Evolutionary conservation across 1,140 invertebrate species (phyloP).

Genomic region (Geopemphigus sp.): DNA sequence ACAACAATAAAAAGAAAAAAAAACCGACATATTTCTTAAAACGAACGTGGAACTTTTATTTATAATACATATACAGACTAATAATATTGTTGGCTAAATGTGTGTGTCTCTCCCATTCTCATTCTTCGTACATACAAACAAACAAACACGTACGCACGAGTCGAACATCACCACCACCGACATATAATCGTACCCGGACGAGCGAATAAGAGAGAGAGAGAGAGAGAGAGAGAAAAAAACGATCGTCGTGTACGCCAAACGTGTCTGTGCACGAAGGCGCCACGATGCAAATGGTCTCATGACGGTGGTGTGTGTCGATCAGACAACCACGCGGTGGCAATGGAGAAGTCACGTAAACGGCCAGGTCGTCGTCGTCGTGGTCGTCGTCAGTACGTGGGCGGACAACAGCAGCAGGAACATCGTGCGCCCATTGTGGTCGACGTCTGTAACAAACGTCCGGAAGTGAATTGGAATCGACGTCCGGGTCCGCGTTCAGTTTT

Average conservation of each 20-base stretch:
- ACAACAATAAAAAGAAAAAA: slow-evolving; percentile 5
- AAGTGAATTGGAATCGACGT: too few species aligned
- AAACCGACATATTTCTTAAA: slow-evolving; percentile 38
- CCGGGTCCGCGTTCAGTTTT: too few species aligned
- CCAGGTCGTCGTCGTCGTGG: too few species aligned
- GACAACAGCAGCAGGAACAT: slow-evolving; percentile 10
- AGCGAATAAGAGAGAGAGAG: not conserved
- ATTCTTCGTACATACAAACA: not conserved
- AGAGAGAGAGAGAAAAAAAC: too few species aligned
- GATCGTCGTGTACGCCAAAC: not conserved
- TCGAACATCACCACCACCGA: too few species aligned
- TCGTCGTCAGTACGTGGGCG: not conserved
- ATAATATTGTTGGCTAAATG: not conserved
- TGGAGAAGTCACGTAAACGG: slow-evolving; percentile 33
- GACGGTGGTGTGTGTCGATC: too few species aligned
- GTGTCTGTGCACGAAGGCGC: too few species aligned
- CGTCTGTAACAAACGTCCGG: slow-evolving; percentile 18
- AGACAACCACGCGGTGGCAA: too few species aligned
- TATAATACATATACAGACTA: not conserved
- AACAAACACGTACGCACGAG: not conserved
- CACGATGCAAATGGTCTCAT: too few species aligned
- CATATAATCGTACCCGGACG: too few species aligned
- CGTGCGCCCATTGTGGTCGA: not conserved
- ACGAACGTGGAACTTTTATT: slow-evolving; percentile 25
- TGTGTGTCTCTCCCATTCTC: not conserved